Conservation (phyloP, 2,113 vertebrate species). For the Tragelaphus scriptus region DNA sequence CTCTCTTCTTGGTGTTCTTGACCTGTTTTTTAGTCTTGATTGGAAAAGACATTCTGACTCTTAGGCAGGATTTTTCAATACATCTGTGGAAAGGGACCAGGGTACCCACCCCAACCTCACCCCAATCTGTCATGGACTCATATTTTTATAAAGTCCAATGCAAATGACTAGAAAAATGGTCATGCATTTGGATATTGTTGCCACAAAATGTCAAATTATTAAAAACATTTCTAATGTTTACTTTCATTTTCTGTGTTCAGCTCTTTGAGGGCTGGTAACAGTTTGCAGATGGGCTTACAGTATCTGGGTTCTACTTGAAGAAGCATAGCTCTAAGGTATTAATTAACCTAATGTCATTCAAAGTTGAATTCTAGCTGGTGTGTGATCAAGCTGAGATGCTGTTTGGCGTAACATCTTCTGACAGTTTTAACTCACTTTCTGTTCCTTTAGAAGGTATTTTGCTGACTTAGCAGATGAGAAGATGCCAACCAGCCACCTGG, state of each 20-base stretch:
- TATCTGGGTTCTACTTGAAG: neutral
- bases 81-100: neutral
- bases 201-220: neutral
- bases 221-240: neutral
- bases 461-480: neutral
- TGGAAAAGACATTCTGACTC: neutral
- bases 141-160: neutral
- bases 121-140: neutral
- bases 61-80: neutral
- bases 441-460: neutral
- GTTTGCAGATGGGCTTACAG: neutral
- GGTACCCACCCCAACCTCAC: neutral
- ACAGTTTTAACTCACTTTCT: neutral
- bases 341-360: neutral
- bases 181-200: neutral
- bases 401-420: neutral
- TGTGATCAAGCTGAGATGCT: neutral
- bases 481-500: neutral
- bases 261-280: neutral
- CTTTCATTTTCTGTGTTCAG: neutral
- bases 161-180: neutral
- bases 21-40: neutral
- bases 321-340: neutral
- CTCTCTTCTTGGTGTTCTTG: neutral
- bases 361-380: neutral